Evolutionary conservation across 1,140 invertebrate species (phyloP).

Genomic region (Dryas iulia): DNA sequence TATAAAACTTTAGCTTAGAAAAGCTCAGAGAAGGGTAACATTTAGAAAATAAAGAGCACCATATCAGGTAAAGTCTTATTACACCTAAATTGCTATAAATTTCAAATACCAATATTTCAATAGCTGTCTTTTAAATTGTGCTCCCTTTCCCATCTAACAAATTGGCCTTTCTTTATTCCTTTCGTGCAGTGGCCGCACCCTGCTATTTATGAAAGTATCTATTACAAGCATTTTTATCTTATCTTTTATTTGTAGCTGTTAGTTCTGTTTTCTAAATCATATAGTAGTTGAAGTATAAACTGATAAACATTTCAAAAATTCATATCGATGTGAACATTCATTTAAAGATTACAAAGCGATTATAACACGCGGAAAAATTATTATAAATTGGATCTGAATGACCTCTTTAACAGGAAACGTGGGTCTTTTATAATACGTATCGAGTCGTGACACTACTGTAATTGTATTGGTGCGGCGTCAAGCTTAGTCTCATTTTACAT

Average conservation of each 20-base stretch:
- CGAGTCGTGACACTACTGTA: conserved; percentile 28
- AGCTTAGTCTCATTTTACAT: conserved; percentile 24
- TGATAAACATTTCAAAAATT: neutral
- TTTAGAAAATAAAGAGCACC: conserved; percentile 61
- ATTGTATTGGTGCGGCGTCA: conserved; percentile 19
- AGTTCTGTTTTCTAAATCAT: neutral
- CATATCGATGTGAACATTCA: too few relatives aligned
- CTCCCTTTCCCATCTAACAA: conserved; percentile 74
- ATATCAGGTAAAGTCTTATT: conserved; percentile 65
- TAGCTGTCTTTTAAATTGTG: conserved; percentile 69
- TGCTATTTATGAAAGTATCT: conserved; percentile 44
- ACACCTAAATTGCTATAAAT: conserved; percentile 74
- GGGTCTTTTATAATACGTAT: conserved; percentile 40
- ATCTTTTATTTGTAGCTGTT: neutral
- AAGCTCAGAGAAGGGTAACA: conserved; percentile 55
- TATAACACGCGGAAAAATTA: conserved; percentile 26
- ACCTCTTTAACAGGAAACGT: conserved; percentile 41
- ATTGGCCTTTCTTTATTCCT: conserved; percentile 75
- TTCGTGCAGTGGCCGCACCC: conserved; percentile 47
- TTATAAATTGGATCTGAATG: conserved; percentile 31
- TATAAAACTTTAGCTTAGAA: neutral
- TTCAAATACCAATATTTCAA: conserved; percentile 70
- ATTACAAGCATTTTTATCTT: conserved; percentile 24
- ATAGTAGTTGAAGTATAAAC: neutral
- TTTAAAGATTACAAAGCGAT: conserved; percentile 21